These are phyloP conservation scores for Formica exsecta DNA, from an alignment of 1,140 invertebrate genomes.

Conservation along the genomic window DNA sequence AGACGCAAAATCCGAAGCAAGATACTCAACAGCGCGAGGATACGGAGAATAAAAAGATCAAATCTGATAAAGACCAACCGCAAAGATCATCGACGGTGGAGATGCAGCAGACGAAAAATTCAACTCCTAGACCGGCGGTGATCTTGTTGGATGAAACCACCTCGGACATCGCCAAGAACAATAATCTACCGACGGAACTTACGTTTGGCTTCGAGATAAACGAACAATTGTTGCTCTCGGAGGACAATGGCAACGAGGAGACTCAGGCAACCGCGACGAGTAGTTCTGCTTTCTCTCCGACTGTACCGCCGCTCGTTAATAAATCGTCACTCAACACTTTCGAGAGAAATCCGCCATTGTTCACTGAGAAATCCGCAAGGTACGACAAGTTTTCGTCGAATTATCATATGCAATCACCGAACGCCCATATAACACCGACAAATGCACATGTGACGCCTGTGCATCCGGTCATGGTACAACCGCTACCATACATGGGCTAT, in stretches of 20 bases:
- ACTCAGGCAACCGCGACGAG: constrained; percentile 59
- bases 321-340: constrained; percentile 77
- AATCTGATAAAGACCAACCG: constrained; percentile 74
- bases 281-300: constrained; percentile 66
- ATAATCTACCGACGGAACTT: constrained; percentile 86
- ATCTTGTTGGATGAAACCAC: constrained; percentile 88
- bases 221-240: constrained; percentile 87
- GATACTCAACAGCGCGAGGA: constrained; percentile 68
- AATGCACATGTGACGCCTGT: constrained; percentile 64
- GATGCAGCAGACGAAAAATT: constrained; percentile 66
- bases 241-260: constrained; percentile 72
- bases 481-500: constrained; percentile 77
- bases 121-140: constrained; percentile 87
- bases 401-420: constrained; percentile 77
- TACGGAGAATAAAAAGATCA: constrained; percentile 73
- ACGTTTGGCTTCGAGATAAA: constrained; percentile 91
- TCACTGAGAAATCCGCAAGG: constrained; percentile 78
- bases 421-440: constrained; percentile 59
- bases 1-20: constrained; percentile 58
- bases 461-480: constrained; percentile 78
- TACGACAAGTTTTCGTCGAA: constrained; percentile 80
- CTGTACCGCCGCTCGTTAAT: constrained; percentile 67
- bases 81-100: constrained; percentile 55
- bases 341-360: constrained; percentile 74
- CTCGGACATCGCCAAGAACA: constrained; percentile 81